phyloP scores from a whole-genome alignment of 2,888 invertebrate genomes.

The Epistrophe eligans region DNA sequence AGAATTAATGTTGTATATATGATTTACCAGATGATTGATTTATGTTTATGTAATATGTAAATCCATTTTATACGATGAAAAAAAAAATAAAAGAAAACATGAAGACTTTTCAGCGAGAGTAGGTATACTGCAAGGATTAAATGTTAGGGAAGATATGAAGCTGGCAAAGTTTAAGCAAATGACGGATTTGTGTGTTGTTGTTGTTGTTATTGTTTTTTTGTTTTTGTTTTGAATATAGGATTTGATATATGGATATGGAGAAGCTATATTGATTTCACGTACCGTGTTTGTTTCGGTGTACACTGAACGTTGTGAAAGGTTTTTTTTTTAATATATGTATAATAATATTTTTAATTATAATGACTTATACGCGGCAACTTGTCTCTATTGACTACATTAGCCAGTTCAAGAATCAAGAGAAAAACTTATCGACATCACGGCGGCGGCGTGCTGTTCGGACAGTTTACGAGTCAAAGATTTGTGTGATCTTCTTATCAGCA shows the following conservation, averaged over 20 bases:
- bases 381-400: conserved; percentile 38
- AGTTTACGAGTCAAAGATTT: conserved; percentile 47
- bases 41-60: conserved; percentile 35
- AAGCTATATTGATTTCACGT: background rate
- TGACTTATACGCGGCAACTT: conserved; percentile 51
- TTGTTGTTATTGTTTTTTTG: background rate
- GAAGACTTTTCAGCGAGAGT: conserved; percentile 21
- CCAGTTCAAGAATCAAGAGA: background rate
- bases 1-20: background rate
- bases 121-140: background rate
- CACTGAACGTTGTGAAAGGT: background rate
- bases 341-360: background rate
- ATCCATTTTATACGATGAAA: no score
- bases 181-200: background rate
- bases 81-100: conserved; percentile 1
- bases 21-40: conserved; percentile 68
- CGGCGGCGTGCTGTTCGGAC: conserved; percentile 4
- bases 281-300: conserved; percentile 6
- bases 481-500: conserved; percentile 56
- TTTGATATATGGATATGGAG: background rate
- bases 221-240: background rate
- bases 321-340: background rate
- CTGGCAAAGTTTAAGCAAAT: background rate
- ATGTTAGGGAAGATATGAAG: conserved; percentile 10
- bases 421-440: conserved; percentile 21